phyloP scores from a whole-genome alignment of 1,140 invertebrate species.

The Drosophila tani region DNA sequence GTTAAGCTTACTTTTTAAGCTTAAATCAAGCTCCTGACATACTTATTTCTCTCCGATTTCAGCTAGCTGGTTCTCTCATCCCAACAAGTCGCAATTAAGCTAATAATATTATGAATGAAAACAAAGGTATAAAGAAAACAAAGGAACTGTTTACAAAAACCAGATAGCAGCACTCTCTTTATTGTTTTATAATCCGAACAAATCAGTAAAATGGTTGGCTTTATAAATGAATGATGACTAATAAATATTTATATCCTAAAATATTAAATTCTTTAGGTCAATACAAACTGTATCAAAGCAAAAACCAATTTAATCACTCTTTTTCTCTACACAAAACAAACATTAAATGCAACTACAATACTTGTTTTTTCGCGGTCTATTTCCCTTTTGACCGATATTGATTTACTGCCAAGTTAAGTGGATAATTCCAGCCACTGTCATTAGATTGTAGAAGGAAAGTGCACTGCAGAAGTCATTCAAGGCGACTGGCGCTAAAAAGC shows the following conservation, averaged over 20 bases:
- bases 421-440: constrained; percentile 17
- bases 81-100: neutral
- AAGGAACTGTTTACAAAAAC: neutral
- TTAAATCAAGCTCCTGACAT: neutral
- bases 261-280: neutral
- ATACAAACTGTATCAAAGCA: neutral
- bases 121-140: neutral
- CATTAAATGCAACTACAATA: neutral
- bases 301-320: neutral
- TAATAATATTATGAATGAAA: neutral
- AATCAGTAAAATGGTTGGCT: neutral
- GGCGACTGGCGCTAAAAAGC: neutral
- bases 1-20: neutral
- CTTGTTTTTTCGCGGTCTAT: neutral
- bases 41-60: neutral
- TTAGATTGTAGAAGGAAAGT: constrained; percentile 2
- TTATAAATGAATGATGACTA: neutral
- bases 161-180: neutral
- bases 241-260: neutral
- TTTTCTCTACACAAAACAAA: neutral
- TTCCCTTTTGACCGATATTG: constrained; percentile 13
- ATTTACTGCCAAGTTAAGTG: constrained; percentile 22
- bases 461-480: neutral
- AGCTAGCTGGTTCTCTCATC: neutral
- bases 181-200: neutral